Base-by-base conservation (phyloP, 2,113 vertebrate genomes). In the Mohoua ochrocephala region DNA sequence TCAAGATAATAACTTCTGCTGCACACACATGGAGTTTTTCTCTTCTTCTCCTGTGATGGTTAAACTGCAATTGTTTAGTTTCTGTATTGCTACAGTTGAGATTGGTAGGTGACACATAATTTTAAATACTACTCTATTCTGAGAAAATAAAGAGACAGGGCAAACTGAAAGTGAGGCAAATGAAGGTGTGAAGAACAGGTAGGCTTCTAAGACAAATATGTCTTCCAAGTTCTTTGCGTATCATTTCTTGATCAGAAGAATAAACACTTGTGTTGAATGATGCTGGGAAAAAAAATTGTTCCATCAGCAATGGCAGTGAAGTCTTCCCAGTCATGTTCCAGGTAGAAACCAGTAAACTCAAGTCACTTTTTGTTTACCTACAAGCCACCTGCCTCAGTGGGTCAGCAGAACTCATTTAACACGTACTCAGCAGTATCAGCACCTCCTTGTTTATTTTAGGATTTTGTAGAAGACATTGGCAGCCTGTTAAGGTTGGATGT, bases 21-120 rank as follows among this genome's bases (percentile, higher is more conserved):
- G 47, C 39, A 54, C 8, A 59, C 8, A 15, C 3, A 3, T n/a
- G 20, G 3, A n/a, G 10, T 52, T 91, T 80, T 57, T 89, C 26
- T 76, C 6, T n/a, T n/a, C 7, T 83, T 82, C 7, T 67, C 8
- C 5, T 68, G 33, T 35, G 19, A 2, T 88, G 16, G 3, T 54
- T 85, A 45, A 75, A 54, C 20, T 65, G 9, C 30, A 79, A 1
- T 75, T 54, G 7, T 21, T 61, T 54, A 44, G 26, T 68, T 90
- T 78, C 28, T 64, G 0, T 59, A 1, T 63, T 76, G 13, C 18
- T 61, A 5, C 2, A 3, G 14, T 73, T 0, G 1, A 45, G 30
- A 63, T 37, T 52, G 13, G 26, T 81, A 57, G 54, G 35, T 73
- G 35, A 54, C 5, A 14, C 7, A 4, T 31, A 27, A 49, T 63